A percentile compares a stretch with the other conserved stretches of the same genome.
phyloP scores from a whole-genome alignment of 2,888 invertebrate species.

The Pyrrhia umbra region DNA sequence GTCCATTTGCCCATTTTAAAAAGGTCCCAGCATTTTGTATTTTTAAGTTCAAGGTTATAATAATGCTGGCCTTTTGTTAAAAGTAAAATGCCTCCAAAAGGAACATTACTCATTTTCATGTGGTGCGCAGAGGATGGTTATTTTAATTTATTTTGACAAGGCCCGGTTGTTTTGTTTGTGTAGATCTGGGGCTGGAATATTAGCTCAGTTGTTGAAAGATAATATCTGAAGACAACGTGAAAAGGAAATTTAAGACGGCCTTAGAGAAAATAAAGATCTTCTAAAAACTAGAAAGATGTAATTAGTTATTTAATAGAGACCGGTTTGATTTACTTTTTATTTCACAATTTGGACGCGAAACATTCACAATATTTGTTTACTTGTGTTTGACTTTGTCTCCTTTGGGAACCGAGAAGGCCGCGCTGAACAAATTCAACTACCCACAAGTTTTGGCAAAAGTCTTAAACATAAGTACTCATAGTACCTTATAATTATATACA shows the following conservation, averaged over 20 bases:
- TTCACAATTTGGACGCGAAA: slow-evolving; percentile 48
- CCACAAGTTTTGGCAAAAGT: slow-evolving; percentile 41
- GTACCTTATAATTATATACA: slow-evolving; percentile 45
- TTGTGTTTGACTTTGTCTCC: slow-evolving; percentile 58
- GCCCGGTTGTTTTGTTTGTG: slow-evolving; percentile 47
- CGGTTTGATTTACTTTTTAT: slow-evolving; percentile 53
- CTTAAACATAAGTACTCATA: slow-evolving; percentile 46
- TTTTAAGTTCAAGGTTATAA: slow-evolving; percentile 48
- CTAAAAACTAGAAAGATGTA: slow-evolving; percentile 4
- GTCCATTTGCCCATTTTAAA: slow-evolving; percentile 13
- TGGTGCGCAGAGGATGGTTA: slow-evolving; percentile 33
- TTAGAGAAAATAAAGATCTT: slow-evolving; percentile 19
- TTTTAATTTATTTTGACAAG: slow-evolving; percentile 55
- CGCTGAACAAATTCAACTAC: slow-evolving; percentile 43
- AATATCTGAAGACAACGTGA: slow-evolving; percentile 35
- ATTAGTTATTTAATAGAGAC: slow-evolving; percentile 15
- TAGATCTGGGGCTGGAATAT: slow-evolving; percentile 40
- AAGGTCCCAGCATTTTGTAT: slow-evolving; percentile 29
- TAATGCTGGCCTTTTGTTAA: slow-evolving; percentile 44
- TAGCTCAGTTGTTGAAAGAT: slow-evolving; percentile 44
- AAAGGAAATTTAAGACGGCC: slow-evolving; percentile 22
- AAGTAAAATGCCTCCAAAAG: slow-evolving; percentile 33
- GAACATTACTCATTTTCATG: slow-evolving; percentile 45
- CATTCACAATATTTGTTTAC: slow-evolving; percentile 61
- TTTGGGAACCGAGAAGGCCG: slow-evolving; percentile 33